Evolutionary conservation across 2,888 invertebrate genomes (phyloP), one percentile per base, ranked within the genome.

Genomic region (Chalcosyrphus nemorum): DNA sequence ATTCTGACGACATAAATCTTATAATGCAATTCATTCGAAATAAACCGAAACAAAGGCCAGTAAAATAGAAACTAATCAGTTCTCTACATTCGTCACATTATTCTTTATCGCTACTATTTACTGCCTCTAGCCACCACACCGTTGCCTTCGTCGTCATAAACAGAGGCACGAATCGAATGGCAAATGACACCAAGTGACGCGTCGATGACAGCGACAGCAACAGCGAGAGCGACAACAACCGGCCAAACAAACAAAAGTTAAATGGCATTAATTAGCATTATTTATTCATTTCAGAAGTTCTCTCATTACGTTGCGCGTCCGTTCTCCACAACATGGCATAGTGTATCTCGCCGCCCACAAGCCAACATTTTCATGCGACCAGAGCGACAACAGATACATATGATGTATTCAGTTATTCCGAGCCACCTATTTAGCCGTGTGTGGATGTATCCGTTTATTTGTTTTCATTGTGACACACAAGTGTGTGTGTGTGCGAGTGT

Each of bases 251-350:
- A 76, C 76, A 76, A 76, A 76, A 76, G 66, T 76, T 66, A 76
- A 76, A 68, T 52, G 76, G 50, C 76, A 76, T 76, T 76, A 76
- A 76, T 76, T 76, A 76, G 76, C 76, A 76, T 76, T 76, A 76
- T 76, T 76, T 76, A 76, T 76, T 76, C 76, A 76, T 76, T 76
- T 76, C 76, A 66, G 66, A 76, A 76, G 76, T 68, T 76, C 66
- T 76, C 59, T 76, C 76, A 66, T 76, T 76, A 76, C 66, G 66
- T 59, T 43, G 54, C 74, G 63, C 66, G 66, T 66, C 66, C 76
- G 59, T 66, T 66, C 43, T 21, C 57, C 57, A 41, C 21, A 59
- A 21, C n/a, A 70, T 15, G n/a, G n/a, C n/a, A n/a, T n/a, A n/a
- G 24, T 24, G 4, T 24, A 32, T 65, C n/a, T n/a, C n/a, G n/a